phyloP scores from a whole-genome alignment of 1,140 invertebrate species.

The Amphibalanus amphitrite region DNA sequence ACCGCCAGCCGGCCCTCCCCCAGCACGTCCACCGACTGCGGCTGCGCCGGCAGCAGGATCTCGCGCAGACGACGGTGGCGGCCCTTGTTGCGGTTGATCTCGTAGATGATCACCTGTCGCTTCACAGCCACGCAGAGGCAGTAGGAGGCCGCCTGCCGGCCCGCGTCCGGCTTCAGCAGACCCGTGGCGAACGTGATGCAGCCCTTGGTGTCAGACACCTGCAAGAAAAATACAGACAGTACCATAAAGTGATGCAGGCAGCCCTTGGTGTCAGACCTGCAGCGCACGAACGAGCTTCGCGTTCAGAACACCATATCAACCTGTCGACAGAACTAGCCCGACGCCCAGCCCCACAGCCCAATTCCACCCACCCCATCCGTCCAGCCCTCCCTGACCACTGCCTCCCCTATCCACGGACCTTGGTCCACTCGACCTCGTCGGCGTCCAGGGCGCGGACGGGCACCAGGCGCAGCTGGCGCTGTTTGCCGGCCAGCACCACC shows the following conservation, averaged over 20 bases:
- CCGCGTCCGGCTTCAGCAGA: conserved; percentile 29
- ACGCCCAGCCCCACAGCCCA: too few species aligned
- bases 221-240: too few species aligned
- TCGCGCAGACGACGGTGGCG: conserved; percentile 72
- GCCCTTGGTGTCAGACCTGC: too few species aligned
- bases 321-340: too few species aligned
- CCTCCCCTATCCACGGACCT: too few species aligned
- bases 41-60: conserved; percentile 69
- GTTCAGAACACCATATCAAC: too few species aligned
- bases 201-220: conserved; percentile 35
- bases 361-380: too few species aligned
- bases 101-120: conserved; percentile 56
- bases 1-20: conserved; percentile 71
- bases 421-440: conserved; percentile 91
- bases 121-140: conserved; percentile 35
- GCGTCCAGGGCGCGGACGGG: conserved; percentile 85
- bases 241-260: too few species aligned
- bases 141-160: conserved; percentile 31
- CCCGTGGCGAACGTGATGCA: conserved; percentile 60
- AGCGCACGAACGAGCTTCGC: too few species aligned
- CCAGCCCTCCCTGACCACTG: too few species aligned
- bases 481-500: conserved; percentile 76
- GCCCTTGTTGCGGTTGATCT: conserved; percentile 76
- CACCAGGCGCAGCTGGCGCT: conserved; percentile 76
- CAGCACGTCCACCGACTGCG: conserved; percentile 75